A percentile compares a stretch with the other conserved stretches of the same genome.
These are phyloP conservation scores for Baccha elongata DNA, from an alignment of 2,888 invertebrate species.

Conservation along the genomic window DNA sequence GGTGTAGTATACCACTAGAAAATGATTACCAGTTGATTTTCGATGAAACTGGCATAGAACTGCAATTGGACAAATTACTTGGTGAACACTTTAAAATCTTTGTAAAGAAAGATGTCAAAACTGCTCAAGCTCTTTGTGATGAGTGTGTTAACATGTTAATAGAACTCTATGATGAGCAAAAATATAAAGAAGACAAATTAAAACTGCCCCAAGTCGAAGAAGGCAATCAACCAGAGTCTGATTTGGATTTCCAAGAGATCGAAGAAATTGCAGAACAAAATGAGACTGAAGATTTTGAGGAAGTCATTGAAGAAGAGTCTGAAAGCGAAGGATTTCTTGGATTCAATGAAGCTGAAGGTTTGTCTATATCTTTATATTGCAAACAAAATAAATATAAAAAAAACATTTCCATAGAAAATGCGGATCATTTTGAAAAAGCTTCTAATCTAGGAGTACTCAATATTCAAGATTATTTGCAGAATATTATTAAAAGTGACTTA, in stretches of 20 bases:
- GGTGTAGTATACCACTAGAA: constrained; percentile 72
- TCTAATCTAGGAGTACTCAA: background rate
- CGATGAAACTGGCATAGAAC: constrained; percentile 79
- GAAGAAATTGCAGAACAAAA: background rate
- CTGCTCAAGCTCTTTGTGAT: constrained; percentile 76
- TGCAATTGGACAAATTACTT: constrained; percentile 77
- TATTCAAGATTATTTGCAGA: constrained; percentile 8
- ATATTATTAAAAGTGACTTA: constrained; percentile 63
- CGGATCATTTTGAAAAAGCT: background rate
- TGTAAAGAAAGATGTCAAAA: constrained; percentile 60
- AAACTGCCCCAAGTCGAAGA: background rate
- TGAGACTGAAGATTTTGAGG: background rate
- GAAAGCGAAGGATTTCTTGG: constrained; percentile 24
- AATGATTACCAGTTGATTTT: constrained; percentile 78
- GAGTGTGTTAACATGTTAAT: constrained; percentile 78
- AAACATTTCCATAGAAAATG: background rate
- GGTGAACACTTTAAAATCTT: constrained; percentile 76
- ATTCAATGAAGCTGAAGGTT: constrained; percentile 15
- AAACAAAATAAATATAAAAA: too few relatives aligned
- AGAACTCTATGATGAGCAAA: constrained; percentile 78
- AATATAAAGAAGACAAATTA: constrained; percentile 65
- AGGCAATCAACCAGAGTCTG: background rate
- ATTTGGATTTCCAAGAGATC: background rate
- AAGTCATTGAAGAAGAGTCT: background rate
- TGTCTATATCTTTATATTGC: too few relatives aligned